A percentile compares a stretch with the other conserved stretches of the same genome.
Evolutionary conservation across 2,888 invertebrate genomes (phyloP).

Genomic region (Oscheius myriophilus): DNA sequence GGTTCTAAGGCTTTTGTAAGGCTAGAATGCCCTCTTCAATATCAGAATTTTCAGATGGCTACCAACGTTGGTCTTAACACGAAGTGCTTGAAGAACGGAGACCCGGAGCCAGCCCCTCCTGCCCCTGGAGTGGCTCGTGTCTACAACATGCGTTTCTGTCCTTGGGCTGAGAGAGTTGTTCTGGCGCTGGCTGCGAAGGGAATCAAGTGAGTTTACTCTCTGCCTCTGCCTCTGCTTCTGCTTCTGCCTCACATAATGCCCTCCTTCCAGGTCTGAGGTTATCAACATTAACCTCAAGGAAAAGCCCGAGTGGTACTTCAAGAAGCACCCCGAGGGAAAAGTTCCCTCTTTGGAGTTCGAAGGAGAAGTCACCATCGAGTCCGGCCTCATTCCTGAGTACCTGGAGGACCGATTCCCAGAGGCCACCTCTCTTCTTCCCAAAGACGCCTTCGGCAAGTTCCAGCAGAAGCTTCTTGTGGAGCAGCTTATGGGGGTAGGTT

Average conservation of each 20-base stretch:
- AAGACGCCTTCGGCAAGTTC: constrained; percentile 79
- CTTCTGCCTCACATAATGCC: too few relatives aligned
- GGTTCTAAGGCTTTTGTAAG: not conserved
- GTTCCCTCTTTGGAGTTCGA: constrained; percentile 81
- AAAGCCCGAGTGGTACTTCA: constrained; percentile 83
- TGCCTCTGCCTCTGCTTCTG: too few relatives aligned
- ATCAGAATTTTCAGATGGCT: constrained; percentile 8
- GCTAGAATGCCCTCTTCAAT: too few relatives aligned
- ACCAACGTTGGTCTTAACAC: constrained; percentile 13
- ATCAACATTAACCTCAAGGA: constrained; percentile 70
- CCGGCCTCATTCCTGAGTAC: constrained; percentile 82
- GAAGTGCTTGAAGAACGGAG: constrained; percentile 24
- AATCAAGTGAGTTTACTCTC: constrained; percentile 46
- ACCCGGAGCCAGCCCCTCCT: constrained; percentile 40
- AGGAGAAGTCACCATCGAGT: constrained; percentile 75
- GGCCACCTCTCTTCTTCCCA: constrained; percentile 76
- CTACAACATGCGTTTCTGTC: constrained; percentile 87
- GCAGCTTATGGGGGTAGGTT: constrained; percentile 73
- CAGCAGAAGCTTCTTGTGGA: constrained; percentile 81
- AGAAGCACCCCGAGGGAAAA: constrained; percentile 74
- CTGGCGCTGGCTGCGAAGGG: constrained; percentile 77
- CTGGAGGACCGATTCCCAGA: constrained; percentile 83
- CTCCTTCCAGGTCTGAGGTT: constrained; percentile 45
- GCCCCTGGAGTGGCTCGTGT: constrained; percentile 78
- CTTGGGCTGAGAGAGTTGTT: constrained; percentile 82